A percentile compares a stretch with the other conserved stretches of the same genome.
Evolutionary conservation across 2,797 vertebrate genomes (phyloP).

Genomic region (Vireo griseus): DNA sequence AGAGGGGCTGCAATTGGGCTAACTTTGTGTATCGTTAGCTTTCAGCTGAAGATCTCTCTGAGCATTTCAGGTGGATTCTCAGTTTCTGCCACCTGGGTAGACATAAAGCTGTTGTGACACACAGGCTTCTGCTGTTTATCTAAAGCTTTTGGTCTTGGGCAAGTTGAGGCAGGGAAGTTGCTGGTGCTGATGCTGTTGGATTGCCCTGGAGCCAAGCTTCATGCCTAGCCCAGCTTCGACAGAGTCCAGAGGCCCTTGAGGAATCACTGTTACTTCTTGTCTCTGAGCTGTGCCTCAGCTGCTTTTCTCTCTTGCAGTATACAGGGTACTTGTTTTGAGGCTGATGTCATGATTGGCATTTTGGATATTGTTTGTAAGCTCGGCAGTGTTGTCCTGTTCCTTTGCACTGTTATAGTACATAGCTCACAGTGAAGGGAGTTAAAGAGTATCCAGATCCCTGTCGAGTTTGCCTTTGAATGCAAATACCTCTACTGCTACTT

Average conservation of each 20-base stretch:
- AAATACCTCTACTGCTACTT: not conserved
- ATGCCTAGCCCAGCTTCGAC: not conserved
- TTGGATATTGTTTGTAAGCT: not conserved
- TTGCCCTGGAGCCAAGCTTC: not conserved
- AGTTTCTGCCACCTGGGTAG: not conserved
- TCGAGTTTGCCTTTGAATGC: not conserved
- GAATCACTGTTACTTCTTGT: not conserved
- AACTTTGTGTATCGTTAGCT: accelerated
- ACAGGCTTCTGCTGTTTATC: not conserved
- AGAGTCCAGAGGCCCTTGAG: not conserved
- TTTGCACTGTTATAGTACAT: not conserved
- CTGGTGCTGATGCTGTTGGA: not conserved
- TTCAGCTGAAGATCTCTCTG: not conserved
- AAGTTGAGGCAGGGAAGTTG: not conserved
- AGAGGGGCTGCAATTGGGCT: not conserved
- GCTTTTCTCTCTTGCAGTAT: not conserved
- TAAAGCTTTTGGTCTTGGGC: not conserved
- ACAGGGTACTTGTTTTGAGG: not conserved
- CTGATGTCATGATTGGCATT: not conserved
- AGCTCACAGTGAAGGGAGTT: not conserved
- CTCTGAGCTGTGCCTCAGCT: not conserved
- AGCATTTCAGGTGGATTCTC: not conserved
- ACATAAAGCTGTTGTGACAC: not conserved
- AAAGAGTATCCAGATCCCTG: not conserved
- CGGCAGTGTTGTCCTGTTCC: not conserved